These are phyloP conservation scores for Boulengerochromis microlepis DNA, from an alignment of 2,113 vertebrate genomes.

Conservation along the genomic window DNA sequence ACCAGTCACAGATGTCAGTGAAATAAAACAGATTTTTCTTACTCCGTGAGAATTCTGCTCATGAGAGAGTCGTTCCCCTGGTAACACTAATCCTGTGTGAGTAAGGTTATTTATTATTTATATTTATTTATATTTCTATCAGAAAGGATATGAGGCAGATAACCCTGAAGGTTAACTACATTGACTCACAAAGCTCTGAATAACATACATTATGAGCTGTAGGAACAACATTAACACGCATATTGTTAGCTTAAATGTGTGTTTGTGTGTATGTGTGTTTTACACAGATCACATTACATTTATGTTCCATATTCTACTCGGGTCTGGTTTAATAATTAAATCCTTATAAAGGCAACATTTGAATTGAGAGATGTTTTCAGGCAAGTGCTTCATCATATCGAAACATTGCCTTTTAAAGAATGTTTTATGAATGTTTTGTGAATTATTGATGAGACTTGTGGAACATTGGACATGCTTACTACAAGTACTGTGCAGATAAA, in stretches of 20 bases:
- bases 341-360: neutral
- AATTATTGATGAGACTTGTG: neutral
- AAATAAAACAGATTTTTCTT: neutral
- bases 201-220: neutral
- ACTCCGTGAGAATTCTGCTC: neutral
- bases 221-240: neutral
- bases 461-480: neutral
- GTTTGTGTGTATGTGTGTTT: neutral
- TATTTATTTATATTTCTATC: neutral
- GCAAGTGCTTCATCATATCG: accelerated
- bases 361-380: neutral
- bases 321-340: neutral
- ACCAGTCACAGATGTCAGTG: neutral
- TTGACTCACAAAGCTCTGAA: neutral
- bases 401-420: neutral
- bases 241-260: neutral
- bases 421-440: neutral
- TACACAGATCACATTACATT: neutral
- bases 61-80: neutral
- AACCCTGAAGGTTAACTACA: neutral
- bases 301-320: neutral
- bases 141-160: neutral
- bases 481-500: neutral
- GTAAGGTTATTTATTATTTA: no score
- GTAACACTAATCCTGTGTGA: neutral